phyloP scores from a whole-genome alignment of 1,140 invertebrate species.

The Holcopasites calliopsidis region DNA sequence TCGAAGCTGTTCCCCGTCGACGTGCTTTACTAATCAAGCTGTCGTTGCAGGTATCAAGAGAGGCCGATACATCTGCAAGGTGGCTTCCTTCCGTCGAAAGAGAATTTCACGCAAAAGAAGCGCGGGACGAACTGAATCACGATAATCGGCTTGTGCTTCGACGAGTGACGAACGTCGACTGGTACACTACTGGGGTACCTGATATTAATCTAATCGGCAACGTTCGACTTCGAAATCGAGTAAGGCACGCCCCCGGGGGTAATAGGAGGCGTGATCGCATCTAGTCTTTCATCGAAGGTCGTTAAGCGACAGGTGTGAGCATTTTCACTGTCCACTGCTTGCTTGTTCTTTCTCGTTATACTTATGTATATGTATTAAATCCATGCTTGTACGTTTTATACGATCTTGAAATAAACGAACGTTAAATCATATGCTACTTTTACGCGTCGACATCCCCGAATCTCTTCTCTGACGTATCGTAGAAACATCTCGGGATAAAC shows the following conservation, averaged over 20 bases:
- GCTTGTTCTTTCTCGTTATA: not conserved
- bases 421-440: not conserved
- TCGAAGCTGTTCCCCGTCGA: too few species aligned
- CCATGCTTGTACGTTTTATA: constrained; percentile 3
- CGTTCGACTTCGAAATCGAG: constrained; percentile 10
- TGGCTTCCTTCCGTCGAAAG: constrained; percentile 77
- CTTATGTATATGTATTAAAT: too few species aligned
- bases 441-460: too few species aligned
- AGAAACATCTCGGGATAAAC: too few species aligned
- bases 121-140: constrained; percentile 64
- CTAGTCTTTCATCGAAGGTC: constrained; percentile 65
- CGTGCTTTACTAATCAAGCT: too few species aligned
- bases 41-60: constrained; percentile 76
- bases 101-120: constrained; percentile 73
- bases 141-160: not conserved
- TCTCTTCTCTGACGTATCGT: too few species aligned
- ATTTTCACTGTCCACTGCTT: not conserved
- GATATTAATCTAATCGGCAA: too few species aligned
- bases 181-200: too few species aligned
- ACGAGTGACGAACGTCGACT: constrained; percentile 32
- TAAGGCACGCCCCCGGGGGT: constrained; percentile 21
- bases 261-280: constrained; percentile 49
- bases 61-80: constrained; percentile 75
- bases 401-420: constrained; percentile 12
- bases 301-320: constrained; percentile 4